Evolutionary conservation across 2,888 invertebrate genomes (phyloP), one percentile per base, ranked within the genome.

Genomic region (Brachyptera risi): DNA sequence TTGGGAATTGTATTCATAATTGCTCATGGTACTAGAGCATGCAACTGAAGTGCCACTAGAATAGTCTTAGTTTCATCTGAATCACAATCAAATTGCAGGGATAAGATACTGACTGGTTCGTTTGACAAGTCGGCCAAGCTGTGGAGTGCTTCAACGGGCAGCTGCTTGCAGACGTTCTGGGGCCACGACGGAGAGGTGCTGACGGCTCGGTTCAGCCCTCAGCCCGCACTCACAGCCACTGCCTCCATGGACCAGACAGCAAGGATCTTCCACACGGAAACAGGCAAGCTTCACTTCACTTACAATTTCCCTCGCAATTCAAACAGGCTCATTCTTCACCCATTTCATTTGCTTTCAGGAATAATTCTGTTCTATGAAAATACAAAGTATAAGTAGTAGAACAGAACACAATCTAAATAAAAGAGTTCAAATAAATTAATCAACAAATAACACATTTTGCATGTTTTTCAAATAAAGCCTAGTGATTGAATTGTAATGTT

Each of bases 121-220:
- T 90, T 91, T 69, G 92, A 92, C 74, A 88, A 86, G 72, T 87
- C 88, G 0, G 86, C 87, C 0, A 83, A 83, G 68, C 76, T 92
- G 38, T 92, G 91, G 92, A 82, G 85, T 59, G 79, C 85, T 0
- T 76, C 77, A 56, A 83, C 79, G 0, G 90, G 87, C 0, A 79
- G 82, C 35, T 87, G 87, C 68, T 75, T 85, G 59, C 79, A 82
- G 47, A 86, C 86, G 0, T 77, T 90, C 56, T 82, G 84, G 76
- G 92, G 92, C 0, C 91, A 92, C 71, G 77, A 79, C 0, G 89
- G 85, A 0, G 90, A 91, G 75, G 83, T 88, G 59, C 87, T 90
- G 40, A 82, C 81, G 0, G 81, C 83, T 0, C 83, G 84, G 73
- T 90, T 90, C 75, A 84, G 83, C 69, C 82, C 84, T 0, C 81